Evolutionary conservation across 2,888 invertebrate species (phyloP), one percentile per base, ranked within the genome.

Genomic region (Habrosyne pyritoides): DNA sequence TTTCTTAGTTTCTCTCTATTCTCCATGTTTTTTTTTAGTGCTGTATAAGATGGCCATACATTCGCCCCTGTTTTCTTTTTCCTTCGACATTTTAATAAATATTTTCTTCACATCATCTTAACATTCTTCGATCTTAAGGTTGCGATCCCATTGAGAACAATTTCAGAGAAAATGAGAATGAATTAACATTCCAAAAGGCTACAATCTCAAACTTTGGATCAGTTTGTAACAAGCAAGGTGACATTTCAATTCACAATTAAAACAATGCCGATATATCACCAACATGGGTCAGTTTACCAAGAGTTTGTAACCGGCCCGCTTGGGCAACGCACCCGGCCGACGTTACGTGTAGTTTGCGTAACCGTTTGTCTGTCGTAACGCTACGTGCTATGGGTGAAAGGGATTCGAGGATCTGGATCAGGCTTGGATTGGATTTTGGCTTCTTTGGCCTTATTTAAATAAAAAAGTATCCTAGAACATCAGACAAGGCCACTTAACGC

Each of bases 321-420:
- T 57, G 46, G 52, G 57, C 53, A 60, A 60, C 21, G 56, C 55
- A 53, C 56, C 51, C 46, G 33, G 33, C 21, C 30, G 48, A 48
- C 48, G 56, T 60, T 60, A 57, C 57, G 60, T 55, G 36, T 21
- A 28, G 52, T 36, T 56, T 56, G 53, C 49, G 53, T 56, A 56
- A 56, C 18, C 2, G 47, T 14, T 18, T 48, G 47, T 42, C 42
- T 56, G 55, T 33, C 14, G 49, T 49, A 53, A 56, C 36, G 12
- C 36, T 47, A 47, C 53, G 47, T 42, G 47, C 47, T 47, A 47
- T 12, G 33, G 48, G 48, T 55, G 47, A 55, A 55, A 55, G 55
- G 55, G 52, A 52, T 18, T 47, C 7, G 42, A 42, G 42, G 42
- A 42, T 18, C 42, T 42, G 42, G 42, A 36, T 33, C 12, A 33